phyloP scores from a whole-genome alignment of 1,140 invertebrate genomes.

The Orchesella cincta region DNA sequence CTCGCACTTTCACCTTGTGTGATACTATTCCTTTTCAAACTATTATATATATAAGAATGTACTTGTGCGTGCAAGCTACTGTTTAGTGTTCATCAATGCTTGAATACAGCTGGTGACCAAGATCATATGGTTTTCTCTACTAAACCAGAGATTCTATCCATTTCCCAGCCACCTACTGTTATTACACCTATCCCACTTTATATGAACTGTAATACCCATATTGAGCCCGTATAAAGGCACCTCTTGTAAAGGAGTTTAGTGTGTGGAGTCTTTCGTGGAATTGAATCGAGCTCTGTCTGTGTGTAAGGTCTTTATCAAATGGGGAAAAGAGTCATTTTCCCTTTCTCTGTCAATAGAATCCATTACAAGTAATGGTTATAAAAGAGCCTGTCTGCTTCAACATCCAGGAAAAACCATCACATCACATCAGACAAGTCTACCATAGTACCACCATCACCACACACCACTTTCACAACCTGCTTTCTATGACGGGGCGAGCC shows the following conservation, averaged over 20 bases:
- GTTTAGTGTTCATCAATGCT: conserved; percentile 3
- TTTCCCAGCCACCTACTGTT: no score
- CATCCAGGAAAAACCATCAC: background rate
- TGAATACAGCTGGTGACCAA: conserved; percentile 10
- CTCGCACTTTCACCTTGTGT: background rate
- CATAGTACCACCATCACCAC: conserved; percentile 23
- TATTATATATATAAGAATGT: conserved; percentile 9
- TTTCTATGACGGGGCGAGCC: background rate
- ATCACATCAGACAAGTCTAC: background rate
- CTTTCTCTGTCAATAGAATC: conserved; percentile 28
- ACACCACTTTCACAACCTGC: conserved; percentile 23
- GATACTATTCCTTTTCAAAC: background rate
- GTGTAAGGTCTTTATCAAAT: no score
- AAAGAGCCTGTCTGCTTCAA: background rate
- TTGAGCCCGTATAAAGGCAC: no score
- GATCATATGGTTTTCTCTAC: background rate
- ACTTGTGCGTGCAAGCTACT: background rate
- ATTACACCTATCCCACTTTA: no score
- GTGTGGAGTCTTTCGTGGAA: no score
- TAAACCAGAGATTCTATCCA: no score
- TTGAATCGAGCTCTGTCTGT: no score
- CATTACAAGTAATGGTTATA: conserved; percentile 35
- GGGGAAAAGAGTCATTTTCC: background rate
- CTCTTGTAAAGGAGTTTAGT: no score
- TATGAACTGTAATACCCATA: no score